Evolutionary conservation across 2,113 vertebrate species (phyloP), one percentile per base, ranked within the genome.

Genomic region (Cottus gobio): DNA sequence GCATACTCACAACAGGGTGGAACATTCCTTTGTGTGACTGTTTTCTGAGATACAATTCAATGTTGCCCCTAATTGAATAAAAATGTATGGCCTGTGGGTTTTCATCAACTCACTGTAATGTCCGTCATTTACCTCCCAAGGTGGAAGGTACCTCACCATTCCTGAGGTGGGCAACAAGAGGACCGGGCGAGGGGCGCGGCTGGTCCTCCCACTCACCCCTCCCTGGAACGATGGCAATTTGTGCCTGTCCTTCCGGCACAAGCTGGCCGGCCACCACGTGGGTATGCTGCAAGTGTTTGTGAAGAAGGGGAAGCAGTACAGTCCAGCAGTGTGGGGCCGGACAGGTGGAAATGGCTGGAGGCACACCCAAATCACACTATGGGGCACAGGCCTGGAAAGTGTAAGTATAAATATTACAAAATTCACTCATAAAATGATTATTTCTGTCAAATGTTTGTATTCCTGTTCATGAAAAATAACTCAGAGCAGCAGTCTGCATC

Each of bases 201-300:
- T 99, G 50, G 91, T 96, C 78, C 95, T 99, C 12, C 96, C 96
- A 0, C 85, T 99, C 58, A 93, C 87, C 1, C 93, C 88, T 15
- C 44, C 87, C 77, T 92, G 94, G 94, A 94, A 92, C 7, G 85
- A 94, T 0, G 93, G 95, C 0, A 94, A 97, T 83, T 77, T 99
- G 83, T 99, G 98, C 88, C 91, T 99, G 84, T 97, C 98, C 0
- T 99, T 99, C 63, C 93, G 96, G 66, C 97, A 99, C 88, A 97
- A 96, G 83, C 94, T 99, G 85, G 94, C 95, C 0, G 96, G 97
- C 1, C 94, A 95, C 86, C 96, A 96, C n/a, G 92, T 97, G 0
- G 97, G 96, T 18, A 92, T 96, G 74, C 96, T 99, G 76, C 97
- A 98, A 57, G 96, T 98, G 87, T 97, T 97, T 30, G 95, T 98